These are phyloP conservation scores for Bombyx huttoni DNA, from an alignment of 2,888 invertebrate species.

Conservation along the genomic window DNA sequence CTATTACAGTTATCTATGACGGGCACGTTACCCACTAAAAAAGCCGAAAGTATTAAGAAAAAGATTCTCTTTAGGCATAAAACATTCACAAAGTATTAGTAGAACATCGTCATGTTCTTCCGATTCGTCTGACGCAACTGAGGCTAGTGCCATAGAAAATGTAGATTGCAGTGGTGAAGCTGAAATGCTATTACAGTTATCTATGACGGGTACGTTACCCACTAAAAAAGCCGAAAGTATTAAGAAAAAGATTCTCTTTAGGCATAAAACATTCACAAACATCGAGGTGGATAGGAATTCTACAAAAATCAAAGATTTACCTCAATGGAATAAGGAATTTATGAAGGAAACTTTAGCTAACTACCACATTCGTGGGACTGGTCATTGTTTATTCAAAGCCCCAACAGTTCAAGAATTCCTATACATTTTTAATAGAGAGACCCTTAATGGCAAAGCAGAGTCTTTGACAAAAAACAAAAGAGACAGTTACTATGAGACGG, in stretches of 20 bases:
- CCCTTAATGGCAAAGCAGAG: constrained; percentile 10
- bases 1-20: constrained; percentile 50
- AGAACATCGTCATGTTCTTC: constrained; percentile 47
- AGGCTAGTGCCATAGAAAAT: constrained; percentile 61
- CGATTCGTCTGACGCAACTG: constrained; percentile 45
- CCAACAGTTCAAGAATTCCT: constrained; percentile 59
- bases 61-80: constrained; percentile 61
- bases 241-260: constrained; percentile 50
- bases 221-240: constrained; percentile 33
- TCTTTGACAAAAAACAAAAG: constrained; percentile 21
- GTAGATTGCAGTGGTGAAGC: constrained; percentile 53
- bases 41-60: constrained; percentile 25
- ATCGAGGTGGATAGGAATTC: constrained; percentile 58
- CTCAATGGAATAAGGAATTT: constrained; percentile 43
- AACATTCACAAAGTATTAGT: constrained; percentile 60
- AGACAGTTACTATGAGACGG: constrained; percentile 59
- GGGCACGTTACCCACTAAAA: constrained; percentile 54
- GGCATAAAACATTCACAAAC: constrained; percentile 64
- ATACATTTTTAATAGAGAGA: constrained; percentile 59
- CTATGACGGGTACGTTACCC: constrained; percentile 59
- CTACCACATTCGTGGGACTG: constrained; percentile 63
- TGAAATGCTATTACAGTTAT: constrained; percentile 39
- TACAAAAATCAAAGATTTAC: constrained; percentile 34
- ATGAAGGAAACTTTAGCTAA: constrained; percentile 52
- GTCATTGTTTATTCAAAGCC: constrained; percentile 59